Conservation (phyloP, 2,888 invertebrate species). For the Ochropacha duplaris region DNA sequence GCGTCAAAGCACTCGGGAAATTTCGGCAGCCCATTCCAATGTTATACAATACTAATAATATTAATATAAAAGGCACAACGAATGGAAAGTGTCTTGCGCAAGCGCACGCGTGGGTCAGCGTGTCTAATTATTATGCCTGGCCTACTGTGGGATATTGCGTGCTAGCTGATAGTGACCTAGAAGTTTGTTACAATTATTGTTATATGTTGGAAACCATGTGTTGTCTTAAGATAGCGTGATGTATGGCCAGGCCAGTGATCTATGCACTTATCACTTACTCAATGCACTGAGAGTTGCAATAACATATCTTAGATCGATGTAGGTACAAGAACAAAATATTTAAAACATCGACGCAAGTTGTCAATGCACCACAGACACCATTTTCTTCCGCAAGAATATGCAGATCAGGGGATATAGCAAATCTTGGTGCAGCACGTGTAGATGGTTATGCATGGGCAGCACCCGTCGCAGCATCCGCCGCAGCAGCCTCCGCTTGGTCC, state of each 20-base stretch:
- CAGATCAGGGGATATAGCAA: constrained; percentile 41
- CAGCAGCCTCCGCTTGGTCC: constrained; percentile 26
- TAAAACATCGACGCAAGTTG: constrained; percentile 19
- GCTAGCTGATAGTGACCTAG: constrained; percentile 35
- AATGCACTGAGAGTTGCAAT: no score
- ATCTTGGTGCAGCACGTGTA: constrained; percentile 77
- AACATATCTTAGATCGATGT: no score
- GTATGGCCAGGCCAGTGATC: no score
- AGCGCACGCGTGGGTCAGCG: constrained; percentile 19
- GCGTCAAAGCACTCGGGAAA: no score
- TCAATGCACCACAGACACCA: constrained; percentile 6
- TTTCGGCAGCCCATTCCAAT: constrained; percentile 1
- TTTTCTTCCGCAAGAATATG: neutral
- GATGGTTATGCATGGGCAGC: constrained; percentile 69
- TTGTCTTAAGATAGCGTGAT: neutral
- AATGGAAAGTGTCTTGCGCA: constrained; percentile 42
- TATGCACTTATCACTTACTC: no score
- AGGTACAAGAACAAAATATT: no score
- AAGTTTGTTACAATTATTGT: constrained; percentile 17
- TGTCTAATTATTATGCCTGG: constrained; percentile 36
- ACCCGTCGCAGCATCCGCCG: constrained; percentile 40
- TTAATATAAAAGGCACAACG: constrained; percentile 21
- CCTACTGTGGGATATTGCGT: constrained; percentile 29
- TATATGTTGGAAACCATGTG: constrained; percentile 9
- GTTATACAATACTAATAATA: constrained; percentile 6